Base-by-base conservation (phyloP, 64 coral and sea anemone species). In the Anthopleura sola region DNA sequence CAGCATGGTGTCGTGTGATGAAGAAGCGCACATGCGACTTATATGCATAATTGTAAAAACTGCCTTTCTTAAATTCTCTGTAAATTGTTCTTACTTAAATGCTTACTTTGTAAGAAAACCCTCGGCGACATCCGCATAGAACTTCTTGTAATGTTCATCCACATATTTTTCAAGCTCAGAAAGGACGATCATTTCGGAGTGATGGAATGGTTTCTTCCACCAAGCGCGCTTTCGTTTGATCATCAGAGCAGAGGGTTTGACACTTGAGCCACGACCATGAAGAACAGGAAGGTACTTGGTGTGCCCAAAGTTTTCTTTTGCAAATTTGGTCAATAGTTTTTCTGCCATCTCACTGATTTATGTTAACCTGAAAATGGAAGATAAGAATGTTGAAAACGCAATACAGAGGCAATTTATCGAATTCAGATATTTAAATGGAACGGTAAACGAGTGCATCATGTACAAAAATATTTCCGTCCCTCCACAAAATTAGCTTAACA, bases 201-300 rank as follows among this genome's bases (percentile, higher is more conserved):
- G 81, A 36, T 81, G 69, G 76, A 90, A 89, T 23, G 87, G 87
- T 31, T 82, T 58, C 64, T 89, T 89, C 87, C 87, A 89, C 80
- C 80, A 89, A 14, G 33, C 37, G 34, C 87, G 64, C 37, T 86
- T 90, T 15, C 53, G 89, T 29, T 85, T 85, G 11, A 90, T 75
- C 26, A 90, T 60, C 5, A 90, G 83, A 37, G 83, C 55, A 12
- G 82, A 62, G 1, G 82, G 83, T 21, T 55, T 10, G 1, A 90
- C n/a, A 24, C 83, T 78, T n/a, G 75, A 78, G 33, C 82, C 37
- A 24, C 76, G 89, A 74, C 89, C 89, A 69, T 90, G 89, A 46
- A 85, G 77, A 37, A 49, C 83, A 85, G 89, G 89, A 24, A 83
- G 39, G 40, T 90, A 90, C 24, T 80, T 46, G 34, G 48, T 68